Conservation (phyloP, 1,140 invertebrate genomes). For the Drusus annulatus region DNA sequence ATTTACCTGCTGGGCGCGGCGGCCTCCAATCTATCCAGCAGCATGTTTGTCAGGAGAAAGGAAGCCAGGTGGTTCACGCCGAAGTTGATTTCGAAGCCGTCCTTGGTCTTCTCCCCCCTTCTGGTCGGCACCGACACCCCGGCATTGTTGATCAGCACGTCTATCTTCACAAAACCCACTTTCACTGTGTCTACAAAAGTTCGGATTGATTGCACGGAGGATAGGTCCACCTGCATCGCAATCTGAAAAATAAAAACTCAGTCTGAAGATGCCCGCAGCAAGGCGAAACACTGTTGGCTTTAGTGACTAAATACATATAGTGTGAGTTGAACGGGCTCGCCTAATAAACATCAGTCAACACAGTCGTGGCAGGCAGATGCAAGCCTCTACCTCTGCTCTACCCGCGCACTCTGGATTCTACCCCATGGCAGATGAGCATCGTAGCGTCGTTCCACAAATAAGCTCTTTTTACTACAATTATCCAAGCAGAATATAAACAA, state of each 20-base stretch:
- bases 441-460: too few relatives aligned
- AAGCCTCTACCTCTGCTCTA: too few relatives aligned
- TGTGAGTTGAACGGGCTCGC: too few relatives aligned
- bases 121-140: constrained; percentile 80
- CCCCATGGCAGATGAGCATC: too few relatives aligned
- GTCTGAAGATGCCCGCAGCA: too few relatives aligned
- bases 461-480: too few relatives aligned
- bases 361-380: too few relatives aligned
- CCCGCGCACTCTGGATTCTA: too few relatives aligned
- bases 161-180: constrained; percentile 72
- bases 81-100: constrained; percentile 87
- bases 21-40: constrained; percentile 76
- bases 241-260: constrained; percentile 68
- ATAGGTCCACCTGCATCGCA: constrained; percentile 81
- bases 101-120: constrained; percentile 73
- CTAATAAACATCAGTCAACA: too few relatives aligned
- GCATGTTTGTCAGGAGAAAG: constrained; percentile 86
- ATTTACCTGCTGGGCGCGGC: constrained; percentile 71
- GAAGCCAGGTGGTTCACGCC: constrained; percentile 88
- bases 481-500: too few relatives aligned
- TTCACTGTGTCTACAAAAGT: constrained; percentile 79
- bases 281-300: too few relatives aligned
- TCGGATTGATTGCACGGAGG: constrained; percentile 80
- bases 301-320: too few relatives aligned
- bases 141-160: constrained; percentile 94